Evolutionary conservation across 2,113 vertebrate genomes (phyloP).

Genomic region (Thryonomys swinderianus): DNA sequence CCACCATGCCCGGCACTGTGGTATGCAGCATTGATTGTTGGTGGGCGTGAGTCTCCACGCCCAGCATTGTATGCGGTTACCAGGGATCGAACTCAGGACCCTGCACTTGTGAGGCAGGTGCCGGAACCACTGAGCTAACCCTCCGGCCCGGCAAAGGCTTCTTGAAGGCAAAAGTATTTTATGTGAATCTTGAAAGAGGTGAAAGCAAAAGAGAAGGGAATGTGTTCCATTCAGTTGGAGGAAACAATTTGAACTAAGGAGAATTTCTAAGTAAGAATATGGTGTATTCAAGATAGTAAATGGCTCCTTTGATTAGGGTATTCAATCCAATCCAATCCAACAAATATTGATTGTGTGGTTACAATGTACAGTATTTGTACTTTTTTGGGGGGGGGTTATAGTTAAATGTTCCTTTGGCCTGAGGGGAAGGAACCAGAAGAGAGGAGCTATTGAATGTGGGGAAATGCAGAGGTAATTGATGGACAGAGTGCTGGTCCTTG

Average conservation of each 20-base stretch:
- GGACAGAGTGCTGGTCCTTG: neutral
- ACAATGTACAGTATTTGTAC: neutral
- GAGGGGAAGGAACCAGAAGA: constrained; percentile 7
- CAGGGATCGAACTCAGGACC: too few species aligned
- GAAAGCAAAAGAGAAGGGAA: neutral
- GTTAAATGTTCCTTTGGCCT: neutral
- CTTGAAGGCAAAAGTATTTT: neutral
- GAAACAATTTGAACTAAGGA: neutral
- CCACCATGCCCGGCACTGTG: too few species aligned
- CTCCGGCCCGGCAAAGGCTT: neutral
- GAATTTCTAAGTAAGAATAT: neutral
- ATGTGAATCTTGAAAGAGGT: neutral
- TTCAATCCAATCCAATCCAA: neutral
- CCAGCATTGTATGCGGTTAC: too few species aligned
- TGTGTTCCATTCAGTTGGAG: neutral
- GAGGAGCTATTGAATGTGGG: neutral
- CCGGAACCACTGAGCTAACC: too few species aligned
- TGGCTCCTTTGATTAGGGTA: neutral
- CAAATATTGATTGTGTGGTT: neutral
- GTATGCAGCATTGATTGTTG: too few species aligned
- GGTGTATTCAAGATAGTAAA: neutral
- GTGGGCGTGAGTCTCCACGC: too few species aligned
- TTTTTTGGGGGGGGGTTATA: neutral
- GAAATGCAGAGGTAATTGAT: neutral
- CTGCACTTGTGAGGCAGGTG: too few species aligned